Conservation (phyloP, 1,140 invertebrate species). For the Caenorhabditis tropicalis region DNA sequence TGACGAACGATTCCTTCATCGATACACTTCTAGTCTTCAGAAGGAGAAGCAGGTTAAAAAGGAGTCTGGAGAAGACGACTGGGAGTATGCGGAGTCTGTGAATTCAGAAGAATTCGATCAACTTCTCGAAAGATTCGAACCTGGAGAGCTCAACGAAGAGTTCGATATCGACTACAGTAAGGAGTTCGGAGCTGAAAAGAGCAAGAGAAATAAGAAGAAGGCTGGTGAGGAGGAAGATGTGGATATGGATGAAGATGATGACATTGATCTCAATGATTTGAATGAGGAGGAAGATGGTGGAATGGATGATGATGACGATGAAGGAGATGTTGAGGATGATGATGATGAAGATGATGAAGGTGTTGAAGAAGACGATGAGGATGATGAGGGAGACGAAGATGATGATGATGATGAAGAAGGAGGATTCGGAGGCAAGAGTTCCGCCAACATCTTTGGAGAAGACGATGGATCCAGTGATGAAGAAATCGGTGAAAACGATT, state of each 20-base stretch:
- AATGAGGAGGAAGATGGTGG: slow-evolving; percentile 45
- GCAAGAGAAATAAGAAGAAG: slow-evolving; percentile 63
- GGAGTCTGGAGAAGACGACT: slow-evolving; percentile 78
- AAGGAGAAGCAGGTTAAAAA: slow-evolving; percentile 73
- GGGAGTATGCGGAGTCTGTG: slow-evolving; percentile 74
- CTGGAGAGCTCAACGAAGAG: slow-evolving; percentile 55
- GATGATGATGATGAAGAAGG: slow-evolving; percentile 1
- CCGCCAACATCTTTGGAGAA: slow-evolving; percentile 7
- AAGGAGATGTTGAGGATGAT: slow-evolving; percentile 6
- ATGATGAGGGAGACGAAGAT: neutral
- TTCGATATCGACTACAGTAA: slow-evolving; percentile 55
- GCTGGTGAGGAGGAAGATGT: slow-evolving; percentile 71
- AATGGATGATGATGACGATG: slow-evolving; percentile 49
- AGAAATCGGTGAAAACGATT: neutral
- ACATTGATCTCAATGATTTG: slow-evolving; percentile 70
- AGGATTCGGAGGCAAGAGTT: slow-evolving; percentile 9
- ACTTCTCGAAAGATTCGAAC: slow-evolving; percentile 66
- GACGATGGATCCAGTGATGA: slow-evolving; percentile 17
- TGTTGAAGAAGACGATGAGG: neutral
- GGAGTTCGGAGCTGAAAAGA: slow-evolving; percentile 53
- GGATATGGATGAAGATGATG: slow-evolving; percentile 72
- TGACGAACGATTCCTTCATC: slow-evolving; percentile 83
- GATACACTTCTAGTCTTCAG: slow-evolving; percentile 70
- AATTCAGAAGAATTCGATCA: slow-evolving; percentile 84
- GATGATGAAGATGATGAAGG: slow-evolving; percentile 9